Percentiles rank a stretch among this genome's conserved stretches.
phyloP scores from a whole-genome alignment of 2,888 invertebrate genomes.

The Andrena fulva region DNA sequence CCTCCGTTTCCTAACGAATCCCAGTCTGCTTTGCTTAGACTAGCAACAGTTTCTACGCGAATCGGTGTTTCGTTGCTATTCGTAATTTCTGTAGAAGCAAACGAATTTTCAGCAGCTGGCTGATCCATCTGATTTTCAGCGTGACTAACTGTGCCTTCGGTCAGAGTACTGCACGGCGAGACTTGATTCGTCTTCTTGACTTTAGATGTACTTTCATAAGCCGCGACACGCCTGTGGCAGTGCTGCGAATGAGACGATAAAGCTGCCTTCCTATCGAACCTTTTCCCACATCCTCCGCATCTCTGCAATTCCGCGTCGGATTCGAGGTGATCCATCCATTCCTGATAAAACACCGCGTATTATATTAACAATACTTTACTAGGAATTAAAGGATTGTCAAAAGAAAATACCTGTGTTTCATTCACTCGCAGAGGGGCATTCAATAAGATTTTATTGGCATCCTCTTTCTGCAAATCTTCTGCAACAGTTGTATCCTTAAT shows the following conservation, averaged over 20 bases:
- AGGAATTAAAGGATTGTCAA: background rate
- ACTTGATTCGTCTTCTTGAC: slow-evolving; percentile 31
- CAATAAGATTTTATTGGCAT: slow-evolving; percentile 23
- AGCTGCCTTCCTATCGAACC: slow-evolving; percentile 91
- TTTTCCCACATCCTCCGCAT: slow-evolving; percentile 90
- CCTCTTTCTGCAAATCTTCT: slow-evolving; percentile 81
- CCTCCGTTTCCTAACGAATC: slow-evolving; percentile 64
- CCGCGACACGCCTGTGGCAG: slow-evolving; percentile 84
- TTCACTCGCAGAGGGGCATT: slow-evolving; percentile 20
- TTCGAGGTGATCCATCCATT: slow-evolving; percentile 89
- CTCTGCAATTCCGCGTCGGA: slow-evolving; percentile 87
- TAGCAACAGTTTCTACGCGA: slow-evolving; percentile 70
- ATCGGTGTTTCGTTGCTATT: slow-evolving; percentile 60
- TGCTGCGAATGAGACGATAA: slow-evolving; percentile 90
- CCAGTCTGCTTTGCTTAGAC: slow-evolving; percentile 75
- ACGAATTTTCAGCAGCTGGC: background rate
- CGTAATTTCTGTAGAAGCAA: slow-evolving; percentile 13
- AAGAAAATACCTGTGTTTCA: slow-evolving; percentile 53
- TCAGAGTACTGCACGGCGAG: slow-evolving; percentile 10
- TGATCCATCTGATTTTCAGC: background rate
- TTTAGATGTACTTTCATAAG: slow-evolving; percentile 42
- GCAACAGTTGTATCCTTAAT: slow-evolving; percentile 87
- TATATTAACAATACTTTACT: slow-evolving; percentile 10
- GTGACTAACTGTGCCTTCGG: background rate
- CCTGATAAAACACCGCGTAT: slow-evolving; percentile 78